Base-by-base conservation (phyloP, 2,797 vertebrate species). In the Smutsia gigantea region DNA sequence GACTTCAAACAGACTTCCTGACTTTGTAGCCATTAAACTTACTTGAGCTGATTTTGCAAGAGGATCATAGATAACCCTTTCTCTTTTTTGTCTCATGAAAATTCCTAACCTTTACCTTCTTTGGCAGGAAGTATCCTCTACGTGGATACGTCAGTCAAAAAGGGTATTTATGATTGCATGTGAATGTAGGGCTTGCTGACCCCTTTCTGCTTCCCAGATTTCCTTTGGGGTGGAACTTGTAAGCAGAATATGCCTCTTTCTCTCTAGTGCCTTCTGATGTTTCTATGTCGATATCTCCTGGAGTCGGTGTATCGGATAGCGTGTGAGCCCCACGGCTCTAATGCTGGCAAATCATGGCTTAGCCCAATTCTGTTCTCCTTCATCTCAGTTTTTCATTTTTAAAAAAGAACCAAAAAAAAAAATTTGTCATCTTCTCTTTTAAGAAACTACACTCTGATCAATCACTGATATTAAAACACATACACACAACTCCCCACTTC, bases 1-100 rank as follows among this genome's bases (percentile, higher is more conserved):
- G 79, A 94, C 92, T 95, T 97, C 97, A 97, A 90, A 96, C 84
- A 96, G 94, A 94, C 81, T 94, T 92, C 89, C 95, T 94, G 93
- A 59, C 87, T 90, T 90, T 59, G 87, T 75, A 74, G 87, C 87
- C 89, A 88, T 97, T 97, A 93, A 95, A 95, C 51, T 81, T 92
- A 90, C 49, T 96, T 90, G 57, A 95, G 59, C 74, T 81, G n/a
- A 55, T 97, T 97, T 97, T 96, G 94, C 94, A 96, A 97, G 78
- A 97, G 71, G 89, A 90, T 95, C 74, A 79, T 79, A 96, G 87
- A 78, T 90, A 7, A 5, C 18, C 51, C 72, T 69, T 89, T 84
- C 88, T 66, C 87, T 79, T 51, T 37, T 75, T 51, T 37, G 42
- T 95, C 87, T 94, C 75, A 25, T 96, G 95, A 96, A 87, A 96